phyloP scores from a whole-genome alignment of 53 echinoderm and acorn worm genomes.

The Holothuria scabra region DNA sequence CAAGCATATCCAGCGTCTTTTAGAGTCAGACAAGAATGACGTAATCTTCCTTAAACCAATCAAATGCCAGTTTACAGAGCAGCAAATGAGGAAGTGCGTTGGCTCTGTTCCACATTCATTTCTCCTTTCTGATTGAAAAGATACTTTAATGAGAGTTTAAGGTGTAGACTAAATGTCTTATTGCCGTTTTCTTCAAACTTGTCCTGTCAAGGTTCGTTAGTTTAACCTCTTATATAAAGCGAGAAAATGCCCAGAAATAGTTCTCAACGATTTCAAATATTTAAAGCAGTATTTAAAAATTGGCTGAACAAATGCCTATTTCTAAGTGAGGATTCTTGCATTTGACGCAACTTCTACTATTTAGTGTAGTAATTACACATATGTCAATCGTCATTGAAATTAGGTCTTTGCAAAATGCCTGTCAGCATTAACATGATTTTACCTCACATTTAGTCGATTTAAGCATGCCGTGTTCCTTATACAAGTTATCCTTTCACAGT shows the following conservation, averaged over 20 bases:
- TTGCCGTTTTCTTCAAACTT: neutral
- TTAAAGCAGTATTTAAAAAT: too few relatives aligned
- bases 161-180: neutral
- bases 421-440: too few relatives aligned
- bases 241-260: neutral
- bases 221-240: neutral
- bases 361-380: too few relatives aligned
- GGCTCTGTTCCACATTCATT: constrained; percentile 30
- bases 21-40: constrained; percentile 16
- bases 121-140: constrained; percentile 4
- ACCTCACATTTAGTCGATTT: too few relatives aligned
- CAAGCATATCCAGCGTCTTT: constrained; percentile 13
- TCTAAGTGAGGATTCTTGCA: too few relatives aligned
- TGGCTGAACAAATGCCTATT: too few relatives aligned
- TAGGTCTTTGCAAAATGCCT: too few relatives aligned
- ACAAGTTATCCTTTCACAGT: too few relatives aligned
- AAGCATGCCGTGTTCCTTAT: too few relatives aligned
- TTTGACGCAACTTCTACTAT: too few relatives aligned
- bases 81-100: constrained; percentile 27
- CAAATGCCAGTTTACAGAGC: neutral
- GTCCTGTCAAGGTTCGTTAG: neutral
- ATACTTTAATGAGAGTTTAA: neutral
- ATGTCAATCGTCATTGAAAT: too few relatives aligned
- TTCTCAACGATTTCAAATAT: too few relatives aligned
- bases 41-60: constrained; percentile 1